These are phyloP conservation scores for Lasioglossum baleicum DNA, from an alignment of 1,140 invertebrate genomes.

Conservation along the genomic window DNA sequence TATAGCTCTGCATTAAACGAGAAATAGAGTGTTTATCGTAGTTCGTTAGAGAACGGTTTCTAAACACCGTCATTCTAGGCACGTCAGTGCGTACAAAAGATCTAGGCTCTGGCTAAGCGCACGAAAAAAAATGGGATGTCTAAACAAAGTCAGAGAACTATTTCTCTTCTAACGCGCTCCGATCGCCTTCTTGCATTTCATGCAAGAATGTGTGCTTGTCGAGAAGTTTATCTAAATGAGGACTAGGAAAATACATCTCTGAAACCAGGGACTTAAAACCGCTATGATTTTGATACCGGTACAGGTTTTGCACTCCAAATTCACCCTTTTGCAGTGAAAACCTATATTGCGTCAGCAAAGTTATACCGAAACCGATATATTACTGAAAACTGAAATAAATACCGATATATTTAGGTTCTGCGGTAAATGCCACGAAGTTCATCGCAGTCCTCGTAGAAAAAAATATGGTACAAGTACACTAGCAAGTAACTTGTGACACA, in stretches of 20 bases:
- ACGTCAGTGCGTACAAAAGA: not conserved
- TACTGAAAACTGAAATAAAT: too few species aligned
- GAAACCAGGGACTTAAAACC: too few species aligned
- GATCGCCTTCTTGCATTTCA: not conserved
- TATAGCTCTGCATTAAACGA: constrained; percentile 80
- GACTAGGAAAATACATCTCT: constrained; percentile 1
- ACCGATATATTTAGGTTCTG: too few species aligned
- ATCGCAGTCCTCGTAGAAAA: too few species aligned
- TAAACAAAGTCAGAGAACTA: constrained; percentile 29
- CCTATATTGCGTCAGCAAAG: too few species aligned
- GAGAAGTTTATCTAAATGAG: constrained; percentile 9
- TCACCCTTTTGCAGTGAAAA: too few species aligned
- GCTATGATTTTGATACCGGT: too few species aligned
- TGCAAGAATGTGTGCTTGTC: constrained; percentile 9
- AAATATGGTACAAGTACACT: too few species aligned
- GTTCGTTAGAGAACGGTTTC: not conserved
- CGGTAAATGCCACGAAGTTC: not conserved
- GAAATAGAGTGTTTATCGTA: not conserved
- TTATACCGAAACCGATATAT: too few species aligned
- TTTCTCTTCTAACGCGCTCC: constrained; percentile 4
- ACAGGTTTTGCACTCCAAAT: too few species aligned
- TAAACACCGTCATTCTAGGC: not conserved
- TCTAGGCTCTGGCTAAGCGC: not conserved
- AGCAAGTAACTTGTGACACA: too few species aligned
- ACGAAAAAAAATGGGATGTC: not conserved